Conservation (phyloP, 2,113 vertebrate genomes). For the Engystomops pustulosus region DNA sequence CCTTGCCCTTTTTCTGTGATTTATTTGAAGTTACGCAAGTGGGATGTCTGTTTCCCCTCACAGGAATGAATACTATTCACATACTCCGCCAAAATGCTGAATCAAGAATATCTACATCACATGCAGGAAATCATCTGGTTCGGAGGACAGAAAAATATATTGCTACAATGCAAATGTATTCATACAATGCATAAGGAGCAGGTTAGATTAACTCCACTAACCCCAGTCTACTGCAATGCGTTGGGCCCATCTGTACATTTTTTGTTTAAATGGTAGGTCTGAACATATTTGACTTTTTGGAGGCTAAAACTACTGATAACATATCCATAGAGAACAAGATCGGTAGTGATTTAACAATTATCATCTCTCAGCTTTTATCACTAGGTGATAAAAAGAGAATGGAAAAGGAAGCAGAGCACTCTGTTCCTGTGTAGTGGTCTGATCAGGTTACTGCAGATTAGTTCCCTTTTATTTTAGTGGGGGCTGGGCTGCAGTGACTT, state of each 20-base stretch:
- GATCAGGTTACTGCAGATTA: no score
- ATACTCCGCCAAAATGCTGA: constrained; percentile 6
- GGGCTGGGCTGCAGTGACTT: no score
- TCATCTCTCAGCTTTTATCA: no score
- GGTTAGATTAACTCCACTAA: not conserved
- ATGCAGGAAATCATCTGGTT: not conserved
- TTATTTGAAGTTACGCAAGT: constrained; percentile 23
- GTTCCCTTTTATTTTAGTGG: no score
- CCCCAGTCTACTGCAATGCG: not conserved
- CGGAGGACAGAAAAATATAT: not conserved
- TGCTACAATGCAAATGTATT: not conserved
- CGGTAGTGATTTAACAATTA: no score
- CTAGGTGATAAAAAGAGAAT: no score
- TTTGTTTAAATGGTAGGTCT: not conserved
- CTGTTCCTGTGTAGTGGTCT: no score
- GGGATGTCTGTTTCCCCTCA: not conserved
- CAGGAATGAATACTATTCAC: constrained; percentile 11
- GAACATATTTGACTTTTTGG: no score
- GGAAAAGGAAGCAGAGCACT: no score
- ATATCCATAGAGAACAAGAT: no score
- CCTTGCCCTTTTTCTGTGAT: not conserved
- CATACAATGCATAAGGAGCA: no score
- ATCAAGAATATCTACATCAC: not conserved
- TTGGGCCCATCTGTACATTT: not conserved
- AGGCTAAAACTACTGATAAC: no score